phyloP scores from a whole-genome alignment of 2,888 invertebrate genomes.

The Strigamia maritima region DNA sequence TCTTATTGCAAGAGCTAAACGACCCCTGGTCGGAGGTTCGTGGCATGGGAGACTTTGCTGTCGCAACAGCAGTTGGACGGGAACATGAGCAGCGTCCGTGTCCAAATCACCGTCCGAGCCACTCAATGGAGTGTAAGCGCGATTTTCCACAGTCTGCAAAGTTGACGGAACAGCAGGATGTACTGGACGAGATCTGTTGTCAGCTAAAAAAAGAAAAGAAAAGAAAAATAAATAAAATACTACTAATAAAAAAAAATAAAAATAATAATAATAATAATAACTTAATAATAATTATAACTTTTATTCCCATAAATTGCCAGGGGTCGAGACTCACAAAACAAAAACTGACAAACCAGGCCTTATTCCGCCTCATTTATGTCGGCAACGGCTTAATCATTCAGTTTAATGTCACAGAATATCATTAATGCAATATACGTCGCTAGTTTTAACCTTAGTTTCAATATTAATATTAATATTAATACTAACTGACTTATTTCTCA shows the following conservation, averaged over 20 bases:
- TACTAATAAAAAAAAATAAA: too few species aligned
- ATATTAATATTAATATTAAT: too few species aligned
- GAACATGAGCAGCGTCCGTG: conserved; percentile 40
- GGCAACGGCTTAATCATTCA: not conserved
- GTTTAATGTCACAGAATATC: not conserved
- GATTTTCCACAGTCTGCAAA: conserved; percentile 42
- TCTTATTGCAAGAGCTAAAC: conserved; percentile 41
- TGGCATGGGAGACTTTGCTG: conserved; percentile 40
- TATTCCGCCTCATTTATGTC: not conserved
- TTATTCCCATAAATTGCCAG: too few species aligned
- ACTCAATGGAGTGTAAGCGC: conserved; percentile 42
- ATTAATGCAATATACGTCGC: not conserved
- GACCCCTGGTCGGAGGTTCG: conserved; percentile 37
- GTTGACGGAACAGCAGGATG: conserved; percentile 34
- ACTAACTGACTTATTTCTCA: too few species aligned
- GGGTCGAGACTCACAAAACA: too few species aligned
- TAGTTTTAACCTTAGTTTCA: not conserved
- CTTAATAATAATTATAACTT: too few species aligned
- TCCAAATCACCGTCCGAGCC: conserved; percentile 43
- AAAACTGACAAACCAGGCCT: too few species aligned
- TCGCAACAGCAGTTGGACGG: conserved; percentile 40
- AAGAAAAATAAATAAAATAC: too few species aligned
- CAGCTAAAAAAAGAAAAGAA: conserved; percentile 5
- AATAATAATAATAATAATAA: too few species aligned
- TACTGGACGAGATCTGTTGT: conserved; percentile 8